Evolutionary conservation across 2,113 vertebrate genomes (phyloP).

Genomic region (Xyliphius kryptos): DNA sequence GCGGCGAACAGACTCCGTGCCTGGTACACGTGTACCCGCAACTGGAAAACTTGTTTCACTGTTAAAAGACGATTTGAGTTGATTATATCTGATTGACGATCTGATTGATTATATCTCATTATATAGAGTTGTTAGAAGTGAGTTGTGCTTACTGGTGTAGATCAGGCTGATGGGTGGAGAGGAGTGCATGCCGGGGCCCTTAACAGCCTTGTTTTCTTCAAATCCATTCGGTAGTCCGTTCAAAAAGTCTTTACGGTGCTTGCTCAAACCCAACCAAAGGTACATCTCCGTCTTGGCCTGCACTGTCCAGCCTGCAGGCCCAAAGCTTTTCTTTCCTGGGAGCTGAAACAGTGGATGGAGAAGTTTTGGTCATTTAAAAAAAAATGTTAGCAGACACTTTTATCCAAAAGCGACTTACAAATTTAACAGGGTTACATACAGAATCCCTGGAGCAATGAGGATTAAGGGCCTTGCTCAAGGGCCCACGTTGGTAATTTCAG

Average conservation of each 20-base stretch:
- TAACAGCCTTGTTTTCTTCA: constrained; percentile 78
- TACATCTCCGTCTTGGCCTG: constrained; percentile 95
- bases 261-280: constrained; percentile 89
- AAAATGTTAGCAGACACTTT: no score
- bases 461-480: no score
- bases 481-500: no score
- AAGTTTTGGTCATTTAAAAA: no score
- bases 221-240: constrained; percentile 89
- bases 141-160: constrained; percentile 89
- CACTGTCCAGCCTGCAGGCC: constrained; percentile 90
- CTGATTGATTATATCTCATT: no score
- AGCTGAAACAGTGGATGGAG: constrained; percentile 73
- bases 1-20: constrained; percentile 91
- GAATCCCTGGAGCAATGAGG: no score
- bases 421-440: no score
- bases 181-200: constrained; percentile 69
- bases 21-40: constrained; percentile 96
- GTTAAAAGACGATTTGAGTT: constrained; percentile 17
- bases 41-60: constrained; percentile 97
- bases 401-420: no score
- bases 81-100: background rate
- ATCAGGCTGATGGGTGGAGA: constrained; percentile 89
- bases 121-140: no score
- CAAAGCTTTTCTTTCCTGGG: constrained; percentile 89
- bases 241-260: constrained; percentile 88